Conservation (phyloP, 2,797 vertebrate species). For the Cossypha heuglini region DNA sequence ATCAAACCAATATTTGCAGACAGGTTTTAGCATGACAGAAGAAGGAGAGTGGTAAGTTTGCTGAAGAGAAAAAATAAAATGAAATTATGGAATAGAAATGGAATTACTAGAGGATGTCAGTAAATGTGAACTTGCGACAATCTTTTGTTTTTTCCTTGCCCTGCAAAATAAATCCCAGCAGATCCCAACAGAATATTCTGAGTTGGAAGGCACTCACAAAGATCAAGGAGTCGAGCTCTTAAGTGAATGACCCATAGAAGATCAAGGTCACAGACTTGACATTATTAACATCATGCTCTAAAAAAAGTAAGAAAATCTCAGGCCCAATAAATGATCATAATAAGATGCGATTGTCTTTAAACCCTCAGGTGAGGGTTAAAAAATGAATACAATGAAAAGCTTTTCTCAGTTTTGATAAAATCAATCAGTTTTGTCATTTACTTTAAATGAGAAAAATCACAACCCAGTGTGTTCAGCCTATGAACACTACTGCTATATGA, state of each 20-base stretch:
- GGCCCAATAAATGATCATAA: neutral
- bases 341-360: neutral
- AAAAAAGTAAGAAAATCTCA: neutral
- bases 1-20: neutral
- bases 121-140: neutral
- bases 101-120: neutral
- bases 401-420: neutral
- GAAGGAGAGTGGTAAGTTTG: neutral
- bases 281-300: neutral
- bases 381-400: fast-evolving
- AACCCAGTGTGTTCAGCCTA: neutral
- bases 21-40: neutral
- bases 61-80: neutral
- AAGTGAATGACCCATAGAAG: neutral
- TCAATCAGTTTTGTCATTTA: neutral
- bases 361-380: neutral
- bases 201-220: neutral
- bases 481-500: neutral
- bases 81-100: neutral
- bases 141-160: neutral
- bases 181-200: neutral
- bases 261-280: neutral
- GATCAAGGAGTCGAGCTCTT: neutral
- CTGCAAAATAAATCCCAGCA: neutral
- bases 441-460: neutral